These are phyloP conservation scores for Conger conger DNA, from an alignment of 2,113 vertebrate genomes.

Conservation along the genomic window DNA sequence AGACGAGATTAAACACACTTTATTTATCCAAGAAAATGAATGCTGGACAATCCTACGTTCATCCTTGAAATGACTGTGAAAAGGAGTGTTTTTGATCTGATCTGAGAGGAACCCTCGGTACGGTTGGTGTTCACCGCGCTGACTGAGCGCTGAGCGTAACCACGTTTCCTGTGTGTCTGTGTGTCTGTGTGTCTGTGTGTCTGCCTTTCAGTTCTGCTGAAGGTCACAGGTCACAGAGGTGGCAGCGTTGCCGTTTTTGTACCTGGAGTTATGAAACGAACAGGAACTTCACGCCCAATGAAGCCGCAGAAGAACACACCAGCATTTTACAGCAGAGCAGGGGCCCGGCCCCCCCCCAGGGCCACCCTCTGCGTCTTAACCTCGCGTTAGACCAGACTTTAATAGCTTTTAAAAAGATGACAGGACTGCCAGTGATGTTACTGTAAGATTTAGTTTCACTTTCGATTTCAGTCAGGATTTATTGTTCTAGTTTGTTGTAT, in stretches of 20 bases:
- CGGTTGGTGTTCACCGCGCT: too few relatives aligned
- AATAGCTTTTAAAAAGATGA: neutral
- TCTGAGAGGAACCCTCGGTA: too few relatives aligned
- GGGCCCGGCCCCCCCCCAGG: neutral
- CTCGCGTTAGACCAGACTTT: neutral
- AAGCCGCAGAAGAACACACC: neutral
- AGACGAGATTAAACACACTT: neutral
- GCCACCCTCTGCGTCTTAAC: neutral
- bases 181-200: neutral
- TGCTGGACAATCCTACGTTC: too few relatives aligned
- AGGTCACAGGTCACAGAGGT: neutral
- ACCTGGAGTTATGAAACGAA: neutral
- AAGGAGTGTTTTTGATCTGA: too few relatives aligned
- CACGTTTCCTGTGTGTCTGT: neutral
- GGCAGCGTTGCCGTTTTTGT: neutral
- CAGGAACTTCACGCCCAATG: neutral
- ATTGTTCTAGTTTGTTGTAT: neutral
- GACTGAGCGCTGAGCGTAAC: too few relatives aligned
- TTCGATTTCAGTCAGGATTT: neutral
- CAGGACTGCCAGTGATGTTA: neutral
- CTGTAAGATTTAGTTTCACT: neutral
- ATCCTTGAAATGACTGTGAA: too few relatives aligned
- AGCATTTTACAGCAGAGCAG: neutral
- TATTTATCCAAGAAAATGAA: neutral
- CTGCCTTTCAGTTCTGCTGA: slow-evolving; percentile 17